These are phyloP conservation scores for Archocentrus centrarchus DNA, from an alignment of 2,113 vertebrate genomes.

Conservation along the genomic window DNA sequence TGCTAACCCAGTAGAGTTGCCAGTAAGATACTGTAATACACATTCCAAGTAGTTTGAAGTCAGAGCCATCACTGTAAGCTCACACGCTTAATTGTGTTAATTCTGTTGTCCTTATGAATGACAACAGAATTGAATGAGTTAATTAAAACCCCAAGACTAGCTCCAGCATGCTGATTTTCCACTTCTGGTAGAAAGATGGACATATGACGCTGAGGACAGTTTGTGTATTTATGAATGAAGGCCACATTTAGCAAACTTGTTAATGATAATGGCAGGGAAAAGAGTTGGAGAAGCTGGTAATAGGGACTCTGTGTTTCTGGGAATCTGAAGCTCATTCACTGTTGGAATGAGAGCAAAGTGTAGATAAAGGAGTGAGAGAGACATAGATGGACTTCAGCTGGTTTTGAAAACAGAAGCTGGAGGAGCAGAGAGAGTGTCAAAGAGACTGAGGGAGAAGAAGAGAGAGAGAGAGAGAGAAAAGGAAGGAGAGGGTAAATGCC, in stretches of 20 bases:
- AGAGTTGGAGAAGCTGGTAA: not conserved
- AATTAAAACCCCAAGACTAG: not conserved
- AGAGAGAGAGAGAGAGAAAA: constrained; percentile 25
- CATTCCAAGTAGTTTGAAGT: not conserved
- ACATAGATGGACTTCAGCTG: constrained; percentile 55
- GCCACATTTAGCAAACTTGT: constrained; percentile 20
- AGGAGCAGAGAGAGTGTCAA: constrained; percentile 37
- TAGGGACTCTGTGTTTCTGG: constrained; percentile 21
- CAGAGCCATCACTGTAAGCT: not conserved
- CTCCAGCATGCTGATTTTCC: not conserved
- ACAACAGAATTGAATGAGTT: not conserved
- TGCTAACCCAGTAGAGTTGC: not conserved
- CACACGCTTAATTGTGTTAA: not conserved
- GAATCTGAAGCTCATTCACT: constrained; percentile 14
- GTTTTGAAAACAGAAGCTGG: constrained; percentile 54
- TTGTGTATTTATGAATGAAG: not conserved
- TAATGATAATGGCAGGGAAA: not conserved
- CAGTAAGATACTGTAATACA: not conserved
- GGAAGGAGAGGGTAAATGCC: constrained; percentile 69
- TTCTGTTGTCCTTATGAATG: not conserved
- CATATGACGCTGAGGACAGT: not conserved
- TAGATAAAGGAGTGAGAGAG: constrained; percentile 54
- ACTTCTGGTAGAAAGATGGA: not conserved
- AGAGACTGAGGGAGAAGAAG: constrained; percentile 28
- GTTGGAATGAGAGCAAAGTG: constrained; percentile 40